Base-by-base conservation (phyloP, 2,888 invertebrate genomes). In the Amiota communis region DNA sequence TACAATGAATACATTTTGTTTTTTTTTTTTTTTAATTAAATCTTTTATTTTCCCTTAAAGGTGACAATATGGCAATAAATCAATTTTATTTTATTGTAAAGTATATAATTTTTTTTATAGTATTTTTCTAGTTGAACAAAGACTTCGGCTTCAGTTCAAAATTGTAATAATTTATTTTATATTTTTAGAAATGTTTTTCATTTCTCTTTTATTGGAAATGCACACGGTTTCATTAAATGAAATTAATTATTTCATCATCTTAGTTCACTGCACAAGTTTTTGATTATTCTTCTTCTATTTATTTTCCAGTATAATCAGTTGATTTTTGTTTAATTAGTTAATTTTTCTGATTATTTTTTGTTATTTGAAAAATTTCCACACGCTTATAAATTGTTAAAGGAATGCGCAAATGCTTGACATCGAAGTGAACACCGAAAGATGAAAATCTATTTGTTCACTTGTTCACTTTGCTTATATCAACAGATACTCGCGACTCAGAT, bases 391-490 rank as follows among this genome's bases (percentile, higher is more conserved):
- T 2, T 47, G 70, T n/a, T 56, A 69, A 23, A 2, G 36, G 59
- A 17, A 61, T 63, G 72, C 73, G 72, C 36, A 20, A 51, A 69
- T 73, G 59, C 59, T 74, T 78, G 75, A 81, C 84, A 84, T 76
- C 81, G 48, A 65, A n/a, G 13, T 15, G n/a, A 64, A 64, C 12
- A 47, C n/a, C 65, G 17, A 65, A 65, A 17, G 48, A 23, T 51
- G 53, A 23, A 63, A 11, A 68, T 51, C 53, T 68, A 53, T 63
- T 36, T 12, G 36, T 36, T 10, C 13, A 36, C 36, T 10, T 17
- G 36, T 36, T 63, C 12, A 36, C 4, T n/a, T 63, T 59, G 17
- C 20, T 23, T 11, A 63, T 17, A 36, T 63, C 9, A 63, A 46
- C 36, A 63, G 17, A 20, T 10, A 11, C 11, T 57, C 10, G 59